Base-by-base conservation (phyloP, 2,888 invertebrate species). In the Leucozona laternaria region DNA sequence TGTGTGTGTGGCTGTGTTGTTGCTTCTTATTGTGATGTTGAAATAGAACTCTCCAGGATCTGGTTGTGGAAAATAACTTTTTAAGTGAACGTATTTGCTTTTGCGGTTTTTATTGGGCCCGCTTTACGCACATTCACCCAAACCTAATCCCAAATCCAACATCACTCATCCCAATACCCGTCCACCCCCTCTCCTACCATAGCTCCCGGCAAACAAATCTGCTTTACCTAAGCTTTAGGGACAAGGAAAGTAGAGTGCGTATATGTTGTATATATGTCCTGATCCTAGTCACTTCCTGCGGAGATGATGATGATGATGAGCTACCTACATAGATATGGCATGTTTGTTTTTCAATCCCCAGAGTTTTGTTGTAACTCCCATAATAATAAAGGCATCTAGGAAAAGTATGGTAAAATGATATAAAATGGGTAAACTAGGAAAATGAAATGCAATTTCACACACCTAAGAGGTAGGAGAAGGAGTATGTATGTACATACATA, bases 381-480 rank as follows among this genome's bases (percentile, higher is more conserved):
- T 37, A 43, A 43, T 43, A 64, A 43, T 68, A 68, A 50, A 50
- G 48, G 11, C 62, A 84, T 79, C 40, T 17, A 11, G 48, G 15
- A 31, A 48, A 66, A 48, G 34, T 68, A 75, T 73, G 50, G 55
- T 58, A 70, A 68, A 79, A 75, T 79, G 31, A 48, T 62, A 48
- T 37, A 50, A 66, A 66, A 53, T 68, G 53, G 53, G 34, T 53
- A 68, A 68, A 68, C 50, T 68, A 20, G 40, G 20, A 40, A 64
- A 79, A 80, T 77, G 17, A 66, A 80, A 85, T 85, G 80, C 84
- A 85, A 68, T 77, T 77, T 76, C 53, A 77, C 66, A 72, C 66
- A 70, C 45, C 20, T 37, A 53, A n/a, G n/a, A n/a, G n/a, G n/a
- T 25, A 70, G 43, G n/a, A 22, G 3, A 17, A 3, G 6, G 0